A percentile compares a stretch with the other conserved stretches of the same genome.
phyloP scores from a whole-genome alignment of 2,113 vertebrate species.

The Hippopotamus amphibius region DNA sequence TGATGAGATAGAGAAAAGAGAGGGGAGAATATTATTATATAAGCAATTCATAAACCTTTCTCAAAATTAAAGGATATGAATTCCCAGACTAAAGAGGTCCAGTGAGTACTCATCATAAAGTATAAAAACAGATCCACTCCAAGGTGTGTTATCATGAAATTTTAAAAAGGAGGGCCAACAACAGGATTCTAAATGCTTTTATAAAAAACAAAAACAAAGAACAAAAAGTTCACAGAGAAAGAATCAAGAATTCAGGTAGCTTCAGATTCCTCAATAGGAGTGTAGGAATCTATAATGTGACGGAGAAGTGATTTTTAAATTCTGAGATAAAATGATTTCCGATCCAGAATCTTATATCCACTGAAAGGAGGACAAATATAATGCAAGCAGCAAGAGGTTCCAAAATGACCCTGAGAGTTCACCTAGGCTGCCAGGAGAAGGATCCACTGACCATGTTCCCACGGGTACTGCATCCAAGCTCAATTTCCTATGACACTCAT shows the following conservation, averaged over 20 bases:
- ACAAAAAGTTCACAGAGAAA: neutral
- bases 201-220: neutral
- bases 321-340: slow-evolving; percentile 25
- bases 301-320: neutral
- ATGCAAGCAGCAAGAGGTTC: neutral
- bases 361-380: neutral
- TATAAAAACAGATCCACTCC: neutral
- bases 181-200: neutral
- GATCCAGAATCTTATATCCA: neutral
- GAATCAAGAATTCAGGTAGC: neutral
- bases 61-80: slow-evolving; percentile 1
- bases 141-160: neutral
- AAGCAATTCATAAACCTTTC: neutral
- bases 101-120: neutral
- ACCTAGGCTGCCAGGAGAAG: neutral
- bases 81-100: neutral
- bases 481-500: neutral
- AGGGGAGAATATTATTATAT: neutral
- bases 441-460: neutral
- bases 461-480: neutral
- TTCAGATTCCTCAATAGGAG: neutral
- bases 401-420: neutral
- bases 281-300: neutral
- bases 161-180: neutral
- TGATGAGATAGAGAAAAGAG: neutral